Percentiles rank a stretch among this genome's conserved stretches.
Conservation (phyloP, 2,797 vertebrate species). For the Sibirionetta formosa region DNA sequence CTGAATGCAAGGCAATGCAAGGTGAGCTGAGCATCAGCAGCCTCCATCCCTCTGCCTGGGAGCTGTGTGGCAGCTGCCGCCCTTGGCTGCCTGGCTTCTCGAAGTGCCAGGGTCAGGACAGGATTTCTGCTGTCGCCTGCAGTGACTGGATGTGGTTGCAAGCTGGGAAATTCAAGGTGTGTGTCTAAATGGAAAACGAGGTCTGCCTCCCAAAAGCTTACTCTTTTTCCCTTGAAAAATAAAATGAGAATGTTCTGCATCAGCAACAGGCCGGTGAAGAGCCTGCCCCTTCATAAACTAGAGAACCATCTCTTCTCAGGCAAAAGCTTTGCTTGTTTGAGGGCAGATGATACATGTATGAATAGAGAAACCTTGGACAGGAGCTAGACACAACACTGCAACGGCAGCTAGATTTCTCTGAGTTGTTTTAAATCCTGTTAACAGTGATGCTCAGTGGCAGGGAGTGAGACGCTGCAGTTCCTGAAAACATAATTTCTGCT, state of each 20-base stretch:
- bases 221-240: background rate
- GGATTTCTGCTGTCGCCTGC: background rate
- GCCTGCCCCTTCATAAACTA: background rate
- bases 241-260: fast-evolving
- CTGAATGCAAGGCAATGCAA: background rate
- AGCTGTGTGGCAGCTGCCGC: background rate
- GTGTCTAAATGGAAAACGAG: background rate
- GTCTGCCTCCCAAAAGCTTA: background rate
- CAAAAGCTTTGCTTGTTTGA: background rate
- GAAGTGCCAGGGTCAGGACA: background rate
- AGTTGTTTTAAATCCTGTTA: background rate
- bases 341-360: background rate
- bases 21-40: background rate
- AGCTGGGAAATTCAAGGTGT: background rate
- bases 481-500: background rate
- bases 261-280: background rate
- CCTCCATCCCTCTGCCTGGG: background rate
- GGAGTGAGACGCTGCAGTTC: background rate
- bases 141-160: background rate
- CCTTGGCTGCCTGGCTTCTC: background rate
- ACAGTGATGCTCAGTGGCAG: background rate
- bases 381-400: background rate
- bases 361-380: background rate
- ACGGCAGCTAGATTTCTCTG: background rate
- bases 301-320: background rate